Evolutionary conservation across 2,888 invertebrate genomes (phyloP).

Genomic region (Lottia scabra): DNA sequence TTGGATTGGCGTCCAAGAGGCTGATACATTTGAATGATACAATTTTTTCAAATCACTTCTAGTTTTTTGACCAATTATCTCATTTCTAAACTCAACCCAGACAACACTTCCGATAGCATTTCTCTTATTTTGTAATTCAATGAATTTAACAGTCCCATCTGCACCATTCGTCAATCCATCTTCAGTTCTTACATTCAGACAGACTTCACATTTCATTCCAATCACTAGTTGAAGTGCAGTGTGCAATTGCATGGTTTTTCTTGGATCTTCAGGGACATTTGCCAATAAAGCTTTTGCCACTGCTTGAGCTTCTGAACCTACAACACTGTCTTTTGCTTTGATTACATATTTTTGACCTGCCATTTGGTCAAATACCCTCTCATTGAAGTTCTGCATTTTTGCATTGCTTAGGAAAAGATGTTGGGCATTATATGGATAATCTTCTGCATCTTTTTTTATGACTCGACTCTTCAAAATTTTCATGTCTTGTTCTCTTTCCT

Average conservation of each 20-base stretch:
- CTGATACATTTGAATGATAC: slow-evolving; percentile 5
- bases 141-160: slow-evolving; percentile 25
- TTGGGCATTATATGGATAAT: slow-evolving; percentile 23
- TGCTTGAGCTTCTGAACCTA: slow-evolving; percentile 13
- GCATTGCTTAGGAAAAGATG: slow-evolving; percentile 34
- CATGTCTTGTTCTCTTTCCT: slow-evolving; percentile 26
- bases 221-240: slow-evolving; percentile 17
- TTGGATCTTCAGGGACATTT: slow-evolving; percentile 10
- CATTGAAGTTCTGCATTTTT: slow-evolving; percentile 26
- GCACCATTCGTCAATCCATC: slow-evolving; percentile 42
- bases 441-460: slow-evolving; percentile 1
- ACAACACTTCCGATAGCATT: slow-evolving; percentile 18
- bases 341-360: slow-evolving; percentile 14
- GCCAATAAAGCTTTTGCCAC: slow-evolving; percentile 19
- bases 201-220: slow-evolving; percentile 27
- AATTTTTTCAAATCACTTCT: slow-evolving; percentile 15
- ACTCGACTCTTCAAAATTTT: slow-evolving; percentile 19
- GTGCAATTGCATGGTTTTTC: slow-evolving; percentile 21
- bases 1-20: slow-evolving; percentile 23
- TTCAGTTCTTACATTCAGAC: slow-evolving; percentile 30
- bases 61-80: slow-evolving; percentile 15
- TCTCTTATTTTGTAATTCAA: slow-evolving; percentile 4
- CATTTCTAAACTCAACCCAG: slow-evolving; percentile 19
- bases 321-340: slow-evolving; percentile 27
- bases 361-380: slow-evolving; percentile 1